Base-by-base conservation (phyloP, 2,797 vertebrate species). In the Notoglanidium macrostoma region DNA sequence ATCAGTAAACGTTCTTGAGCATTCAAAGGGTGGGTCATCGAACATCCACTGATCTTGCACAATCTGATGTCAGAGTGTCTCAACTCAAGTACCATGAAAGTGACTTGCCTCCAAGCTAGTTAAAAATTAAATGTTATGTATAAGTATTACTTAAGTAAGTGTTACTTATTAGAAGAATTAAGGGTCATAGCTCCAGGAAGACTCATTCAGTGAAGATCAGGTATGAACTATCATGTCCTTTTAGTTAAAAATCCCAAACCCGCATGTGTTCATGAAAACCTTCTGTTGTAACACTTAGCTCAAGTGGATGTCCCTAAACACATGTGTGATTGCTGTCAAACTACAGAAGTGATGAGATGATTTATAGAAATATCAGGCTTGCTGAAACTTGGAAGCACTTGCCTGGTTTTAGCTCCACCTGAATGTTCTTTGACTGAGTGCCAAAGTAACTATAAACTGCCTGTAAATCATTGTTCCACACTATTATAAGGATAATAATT, bases 401-500 rank as follows among this genome's bases (percentile, higher is more conserved):
- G 55, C 83, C 83, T 78, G 73, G 78, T 87, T 89, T 67, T 57
- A 61, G 63, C 86, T 89, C 21, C 55, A 80, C 81, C 49, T 21
- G 65, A 80, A 70, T 59, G 57, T 79, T 85, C 19, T 80, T 88
- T 86, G 86, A 76, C 32, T 46, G 8, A 1, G 12, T 79, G 89
- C 91, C 91, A 93, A 89, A 44, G 51, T 35, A 92, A 85, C 86
- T 87, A 61, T 65, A 67, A 51, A 86, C 46, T 88, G 78, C 70
- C 32, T 81, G 70, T 78, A 87, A 63, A 82, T 57, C 65, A 88
- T 89, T 84, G n/a, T 84, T 86, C 87, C 49, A 79, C 68, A 49
- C 79, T 87, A 5, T 2, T 74, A 44, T 76, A 49, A 3, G 54
- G 63, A 86, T 87, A 85, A 81, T 84, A 78, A 63, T 83, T 65